phyloP scores from a whole-genome alignment of 2,113 vertebrate genomes.

The Cyprinus carpio region DNA sequence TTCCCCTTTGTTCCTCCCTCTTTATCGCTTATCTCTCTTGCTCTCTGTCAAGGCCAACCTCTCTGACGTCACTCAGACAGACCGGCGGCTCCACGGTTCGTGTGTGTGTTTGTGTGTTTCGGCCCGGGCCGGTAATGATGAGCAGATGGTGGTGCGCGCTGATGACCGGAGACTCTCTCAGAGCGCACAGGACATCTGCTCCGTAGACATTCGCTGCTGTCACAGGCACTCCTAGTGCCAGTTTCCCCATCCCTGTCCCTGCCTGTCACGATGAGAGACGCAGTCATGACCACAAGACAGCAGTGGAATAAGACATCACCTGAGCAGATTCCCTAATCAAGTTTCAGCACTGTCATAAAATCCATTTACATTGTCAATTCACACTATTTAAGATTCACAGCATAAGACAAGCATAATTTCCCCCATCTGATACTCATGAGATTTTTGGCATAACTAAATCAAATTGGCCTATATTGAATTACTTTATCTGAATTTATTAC shows the following conservation, averaged over 20 bases:
- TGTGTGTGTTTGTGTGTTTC: conserved; percentile 35
- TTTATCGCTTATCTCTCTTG: conserved; percentile 19
- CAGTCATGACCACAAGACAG: conserved; percentile 22
- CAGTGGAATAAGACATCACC: conserved; percentile 42
- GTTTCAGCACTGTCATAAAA: conserved; percentile 28
- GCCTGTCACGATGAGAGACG: not conserved
- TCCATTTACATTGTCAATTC: conserved; percentile 21
- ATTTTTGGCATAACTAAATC: not conserved
- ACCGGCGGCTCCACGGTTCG: not conserved
- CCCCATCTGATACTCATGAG: conserved; percentile 10
- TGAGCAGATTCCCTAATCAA: conserved; percentile 33
- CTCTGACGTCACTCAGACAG: conserved; percentile 47
- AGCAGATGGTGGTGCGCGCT: conserved; percentile 57
- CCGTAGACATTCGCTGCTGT: conserved; percentile 34
- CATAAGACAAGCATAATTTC: not conserved
- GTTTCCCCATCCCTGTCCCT: conserved; percentile 26
- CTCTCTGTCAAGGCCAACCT: conserved; percentile 23
- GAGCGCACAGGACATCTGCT: conserved; percentile 58
- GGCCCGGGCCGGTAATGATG: conserved; percentile 54
- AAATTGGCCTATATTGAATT: conserved; percentile 11
- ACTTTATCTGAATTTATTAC: not conserved
- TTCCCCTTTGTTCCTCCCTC: not conserved
- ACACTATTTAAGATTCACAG: conserved; percentile 7
- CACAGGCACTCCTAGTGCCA: conserved; percentile 34
- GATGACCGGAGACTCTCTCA: conserved; percentile 58